Percentiles rank a stretch among this genome's conserved stretches.
These are phyloP conservation scores for Drosophila helvetica DNA, from an alignment of 2,888 invertebrate genomes.

Conservation along the genomic window DNA sequence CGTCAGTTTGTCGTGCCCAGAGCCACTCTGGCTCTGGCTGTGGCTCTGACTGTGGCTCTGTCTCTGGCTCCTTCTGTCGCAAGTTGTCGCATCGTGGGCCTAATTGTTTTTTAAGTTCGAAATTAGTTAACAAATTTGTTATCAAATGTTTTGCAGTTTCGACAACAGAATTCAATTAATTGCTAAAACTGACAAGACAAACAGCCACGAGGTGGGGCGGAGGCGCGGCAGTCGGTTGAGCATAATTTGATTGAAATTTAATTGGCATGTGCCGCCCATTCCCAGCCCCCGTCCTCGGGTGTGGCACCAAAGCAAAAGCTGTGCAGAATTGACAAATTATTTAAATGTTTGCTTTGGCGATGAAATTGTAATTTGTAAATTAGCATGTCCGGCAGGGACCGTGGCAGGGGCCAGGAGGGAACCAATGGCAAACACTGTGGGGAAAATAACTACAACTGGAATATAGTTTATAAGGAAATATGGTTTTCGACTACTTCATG, in stretches of 20 bases:
- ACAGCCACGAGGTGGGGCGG: conserved; percentile 13
- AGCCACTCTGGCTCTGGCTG: not conserved
- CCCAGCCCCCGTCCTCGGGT: not conserved
- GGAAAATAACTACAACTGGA: not conserved
- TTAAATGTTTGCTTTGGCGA: conserved; percentile 50
- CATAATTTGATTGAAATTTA: conserved; percentile 76
- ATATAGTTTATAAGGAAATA: not conserved
- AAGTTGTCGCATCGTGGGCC: conserved; percentile 67
- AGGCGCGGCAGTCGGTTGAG: conserved; percentile 24
- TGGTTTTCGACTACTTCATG: too few species aligned
- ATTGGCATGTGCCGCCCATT: conserved; percentile 59
- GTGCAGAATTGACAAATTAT: conserved; percentile 67
- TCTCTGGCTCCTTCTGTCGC: conserved; percentile 48
- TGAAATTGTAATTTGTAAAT: conserved; percentile 35
- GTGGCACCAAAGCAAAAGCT: conserved; percentile 33
- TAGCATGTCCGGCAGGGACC: conserved; percentile 18
- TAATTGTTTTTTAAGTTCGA: conserved; percentile 80
- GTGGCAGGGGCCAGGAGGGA: not conserved
- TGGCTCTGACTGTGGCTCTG: not conserved
- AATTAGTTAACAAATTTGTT: conserved; percentile 81
- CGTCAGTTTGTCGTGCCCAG: conserved; percentile 11
- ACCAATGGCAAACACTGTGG: conserved; percentile 17
- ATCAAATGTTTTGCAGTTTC: conserved; percentile 79
- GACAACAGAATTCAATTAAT: conserved; percentile 79
- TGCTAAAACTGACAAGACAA: conserved; percentile 72